phyloP scores from a whole-genome alignment of 2,113 vertebrate genomes.

The Lampris megalopsis region DNA sequence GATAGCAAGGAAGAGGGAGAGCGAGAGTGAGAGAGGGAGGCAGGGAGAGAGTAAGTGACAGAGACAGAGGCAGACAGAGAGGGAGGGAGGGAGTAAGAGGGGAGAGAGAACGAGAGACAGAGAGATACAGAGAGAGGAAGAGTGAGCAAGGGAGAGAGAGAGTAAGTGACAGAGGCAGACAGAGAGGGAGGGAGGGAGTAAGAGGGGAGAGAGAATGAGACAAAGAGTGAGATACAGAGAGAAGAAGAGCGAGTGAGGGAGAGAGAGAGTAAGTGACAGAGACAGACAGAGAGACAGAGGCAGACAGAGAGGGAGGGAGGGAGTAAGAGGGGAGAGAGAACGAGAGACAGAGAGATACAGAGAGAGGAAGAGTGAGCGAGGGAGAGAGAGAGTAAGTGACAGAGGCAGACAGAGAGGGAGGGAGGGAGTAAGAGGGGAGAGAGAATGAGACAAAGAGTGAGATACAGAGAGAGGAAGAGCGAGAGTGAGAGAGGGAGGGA shows the following conservation, averaged over 20 bases:
- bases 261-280: neutral
- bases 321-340: no score
- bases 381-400: no score
- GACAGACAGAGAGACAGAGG: neutral
- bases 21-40: neutral
- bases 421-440: no score
- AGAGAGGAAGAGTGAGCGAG: no score
- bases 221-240: neutral
- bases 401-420: no score
- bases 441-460: no score
- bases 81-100: neutral
- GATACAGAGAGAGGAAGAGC: no score
- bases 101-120: no score
- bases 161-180: constrained; percentile 2
- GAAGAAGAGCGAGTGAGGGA: constrained; percentile 6
- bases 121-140: neutral
- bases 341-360: no score
- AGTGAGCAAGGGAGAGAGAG: neutral
- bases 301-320: neutral
- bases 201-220: neutral
- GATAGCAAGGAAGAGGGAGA: constrained; percentile 1
- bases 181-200: neutral
- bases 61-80: neutral
- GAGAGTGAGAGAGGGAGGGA: no score
- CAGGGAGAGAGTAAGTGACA: neutral